Conservation (phyloP, 2,888 invertebrate species). For the Seira sanloemensis region DNA sequence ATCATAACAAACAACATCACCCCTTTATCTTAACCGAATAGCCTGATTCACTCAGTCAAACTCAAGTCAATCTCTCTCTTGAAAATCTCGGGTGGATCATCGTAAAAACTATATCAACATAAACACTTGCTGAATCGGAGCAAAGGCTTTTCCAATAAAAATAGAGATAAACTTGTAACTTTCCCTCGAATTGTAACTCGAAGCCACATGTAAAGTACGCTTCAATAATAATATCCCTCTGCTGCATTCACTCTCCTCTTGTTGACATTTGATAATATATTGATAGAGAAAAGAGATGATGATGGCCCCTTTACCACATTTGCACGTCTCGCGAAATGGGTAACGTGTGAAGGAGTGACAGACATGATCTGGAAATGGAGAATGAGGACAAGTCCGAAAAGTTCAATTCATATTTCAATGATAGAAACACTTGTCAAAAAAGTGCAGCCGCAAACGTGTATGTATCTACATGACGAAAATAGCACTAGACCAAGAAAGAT, state of each 20-base stretch:
- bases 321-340: slow-evolving; percentile 25
- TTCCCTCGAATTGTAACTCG: no score
- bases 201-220: no score
- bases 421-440: slow-evolving; percentile 9
- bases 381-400: slow-evolving; percentile 42
- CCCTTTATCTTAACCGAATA: slow-evolving; percentile 35
- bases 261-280: background rate
- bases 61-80: slow-evolving; percentile 9
- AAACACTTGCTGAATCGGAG: slow-evolving; percentile 41
- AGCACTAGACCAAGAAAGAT: background rate
- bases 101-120: slow-evolving; percentile 12
- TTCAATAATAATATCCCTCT: no score
- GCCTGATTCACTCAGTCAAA: slow-evolving; percentile 43
- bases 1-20: slow-evolving; percentile 6
- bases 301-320: slow-evolving; percentile 2
- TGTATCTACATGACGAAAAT: slow-evolving; percentile 18
- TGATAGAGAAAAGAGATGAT: background rate
- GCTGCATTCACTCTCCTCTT: no score
- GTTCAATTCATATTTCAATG: background rate
- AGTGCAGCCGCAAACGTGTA: background rate
- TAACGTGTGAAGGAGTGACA: background rate
- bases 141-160: background rate
- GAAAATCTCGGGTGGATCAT: background rate
- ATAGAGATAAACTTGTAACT: background rate
- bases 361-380: slow-evolving; percentile 37